A percentile compares a stretch with the other conserved stretches of the same genome.
These are phyloP conservation scores for Acrossocheilus fasciatus DNA, from an alignment of 2,797 vertebrate species.

Conservation along the genomic window DNA sequence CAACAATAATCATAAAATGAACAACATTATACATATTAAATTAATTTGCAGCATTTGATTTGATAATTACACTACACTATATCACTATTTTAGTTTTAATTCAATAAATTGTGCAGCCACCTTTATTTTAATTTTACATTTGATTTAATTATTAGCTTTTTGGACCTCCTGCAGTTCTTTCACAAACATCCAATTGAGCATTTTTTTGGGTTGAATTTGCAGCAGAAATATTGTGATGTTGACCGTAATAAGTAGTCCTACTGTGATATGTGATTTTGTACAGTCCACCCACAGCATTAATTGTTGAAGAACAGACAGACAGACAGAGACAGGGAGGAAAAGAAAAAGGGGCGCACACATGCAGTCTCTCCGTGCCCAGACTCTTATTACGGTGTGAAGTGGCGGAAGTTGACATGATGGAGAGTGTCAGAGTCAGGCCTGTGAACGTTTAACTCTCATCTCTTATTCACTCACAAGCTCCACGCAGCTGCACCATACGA, in stretches of 20 bases:
- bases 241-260: background rate
- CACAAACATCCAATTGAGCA: background rate
- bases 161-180: background rate
- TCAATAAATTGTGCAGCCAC: background rate
- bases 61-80: background rate
- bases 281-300: background rate
- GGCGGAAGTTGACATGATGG: constrained; percentile 74
- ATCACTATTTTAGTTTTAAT: background rate
- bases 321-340: background rate
- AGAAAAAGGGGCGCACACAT: background rate
- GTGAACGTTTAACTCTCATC: constrained; percentile 82
- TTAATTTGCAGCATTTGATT: background rate
- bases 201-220: background rate
- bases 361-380: background rate
- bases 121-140: background rate
- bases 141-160: background rate
- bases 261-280: background rate
- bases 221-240: background rate
- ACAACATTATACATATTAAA: background rate
- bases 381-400: background rate
- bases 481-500: constrained; percentile 63
- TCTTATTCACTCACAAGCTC: constrained; percentile 79
- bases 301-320: background rate
- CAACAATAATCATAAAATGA: background rate
- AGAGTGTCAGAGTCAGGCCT: constrained; percentile 78